Evolutionary conservation across 2,888 invertebrate species (phyloP), one percentile per base, ranked within the genome.

Genomic region (Melitaea athalia): DNA sequence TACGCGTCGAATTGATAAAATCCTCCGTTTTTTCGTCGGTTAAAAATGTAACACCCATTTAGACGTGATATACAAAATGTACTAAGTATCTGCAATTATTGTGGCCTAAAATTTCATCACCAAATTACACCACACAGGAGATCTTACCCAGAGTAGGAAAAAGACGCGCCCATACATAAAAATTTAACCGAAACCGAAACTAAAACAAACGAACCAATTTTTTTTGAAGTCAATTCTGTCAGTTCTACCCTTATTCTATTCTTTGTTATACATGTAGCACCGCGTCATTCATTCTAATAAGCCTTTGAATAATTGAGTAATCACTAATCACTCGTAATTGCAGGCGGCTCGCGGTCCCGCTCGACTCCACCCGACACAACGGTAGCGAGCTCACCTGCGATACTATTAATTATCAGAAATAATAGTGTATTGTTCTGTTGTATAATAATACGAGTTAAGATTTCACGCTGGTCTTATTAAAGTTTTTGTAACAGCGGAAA

Each of bases 201-300:
- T 38, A 24, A 24, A 24, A 24, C 24, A 24, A 24, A 24, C 24
- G 24, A 24, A 45, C 45, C 45, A 45, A 14, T 14, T 11, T 12
- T 49, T n/a, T 14, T 14, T 7, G 10, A 6, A 47, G 14, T 14
- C 15, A 14, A 49, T 10, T n/a, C 3, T 52, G 33, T 24, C 59
- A 31, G 42, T 15, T 67, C 70, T 66, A 59, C 33, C 12, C 15
- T 33, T 33, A 15, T 33, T 57, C 52, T 73, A 59, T 6, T 79
- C 79, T 79, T 69, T 77, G 76, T 14, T n/a, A 14, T 3, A 11
- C 55, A 15, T 38, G 71, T 84, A 85, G 81, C 77, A 81, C 80
- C 80, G 74, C 89, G 91, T 91, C 91, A 91, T 91, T 75, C 83
- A 81, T 81, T 79, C 83, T 91, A 91, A 91, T 91, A 91, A 91